Evolutionary conservation across 2,888 invertebrate genomes (phyloP).

Genomic region (Cremastobaeus sp.): DNA sequence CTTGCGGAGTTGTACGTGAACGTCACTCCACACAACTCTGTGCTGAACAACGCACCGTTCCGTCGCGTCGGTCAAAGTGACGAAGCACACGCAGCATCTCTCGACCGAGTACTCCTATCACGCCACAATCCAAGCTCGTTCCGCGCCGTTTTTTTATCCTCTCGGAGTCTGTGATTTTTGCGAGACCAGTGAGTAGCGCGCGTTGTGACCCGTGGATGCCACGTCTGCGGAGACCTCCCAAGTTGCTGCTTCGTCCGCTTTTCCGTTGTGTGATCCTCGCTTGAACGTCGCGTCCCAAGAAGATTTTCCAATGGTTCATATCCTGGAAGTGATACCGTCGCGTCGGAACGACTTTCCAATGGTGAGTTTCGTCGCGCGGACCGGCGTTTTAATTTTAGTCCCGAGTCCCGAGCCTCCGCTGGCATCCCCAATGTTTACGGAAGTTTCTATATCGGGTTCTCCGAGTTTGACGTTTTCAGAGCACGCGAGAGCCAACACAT

Average conservation of each 20-base stretch:
- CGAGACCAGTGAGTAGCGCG: too few relatives aligned
- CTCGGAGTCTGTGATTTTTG: background rate
- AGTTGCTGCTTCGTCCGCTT: too few relatives aligned
- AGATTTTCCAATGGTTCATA: conserved; percentile 77
- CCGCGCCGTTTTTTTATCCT: background rate
- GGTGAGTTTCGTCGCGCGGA: conserved; percentile 69
- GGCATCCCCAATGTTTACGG: background rate
- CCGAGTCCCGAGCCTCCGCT: background rate
- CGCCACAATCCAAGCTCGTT: conserved; percentile 1
- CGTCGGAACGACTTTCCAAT: conserved; percentile 77
- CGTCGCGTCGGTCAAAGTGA: conserved; percentile 23
- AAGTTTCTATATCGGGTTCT: conserved; percentile 10
- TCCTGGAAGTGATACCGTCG: conserved; percentile 77
- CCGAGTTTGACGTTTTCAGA: conserved; percentile 5
- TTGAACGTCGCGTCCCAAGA: conserved; percentile 42
- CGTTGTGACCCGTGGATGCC: too few relatives aligned
- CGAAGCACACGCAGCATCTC: background rate
- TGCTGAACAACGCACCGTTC: conserved; percentile 30
- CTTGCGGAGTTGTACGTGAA: conserved; percentile 55
- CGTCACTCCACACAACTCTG: conserved; percentile 44
- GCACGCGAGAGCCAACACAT: too few relatives aligned
- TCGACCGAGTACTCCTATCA: background rate
- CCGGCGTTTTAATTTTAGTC: conserved; percentile 21
- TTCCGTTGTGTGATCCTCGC: background rate
- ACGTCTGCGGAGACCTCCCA: too few relatives aligned